These are phyloP conservation scores for Gasterosteus aculeatus DNA, from an alignment of 2,113 vertebrate species.

Conservation along the genomic window DNA sequence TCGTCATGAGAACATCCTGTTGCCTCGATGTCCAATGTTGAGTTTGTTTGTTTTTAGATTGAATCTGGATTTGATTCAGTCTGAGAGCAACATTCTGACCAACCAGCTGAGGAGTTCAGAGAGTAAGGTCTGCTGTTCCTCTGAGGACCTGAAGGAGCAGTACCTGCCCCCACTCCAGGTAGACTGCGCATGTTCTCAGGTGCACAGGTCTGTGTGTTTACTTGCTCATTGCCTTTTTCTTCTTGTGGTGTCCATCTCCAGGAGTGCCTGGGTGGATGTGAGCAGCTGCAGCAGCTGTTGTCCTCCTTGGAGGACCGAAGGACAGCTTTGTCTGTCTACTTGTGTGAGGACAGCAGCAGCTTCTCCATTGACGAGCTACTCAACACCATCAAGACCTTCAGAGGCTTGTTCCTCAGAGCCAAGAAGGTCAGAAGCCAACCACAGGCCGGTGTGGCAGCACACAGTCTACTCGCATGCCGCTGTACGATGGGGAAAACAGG, in stretches of 20 bases:
- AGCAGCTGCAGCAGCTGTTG: constrained; percentile 80
- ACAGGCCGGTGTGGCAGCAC: neutral
- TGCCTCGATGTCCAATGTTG: neutral
- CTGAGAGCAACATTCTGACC: constrained; percentile 78
- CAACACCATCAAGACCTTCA: constrained; percentile 88
- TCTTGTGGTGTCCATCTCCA: constrained; percentile 49
- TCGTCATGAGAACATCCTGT: no score
- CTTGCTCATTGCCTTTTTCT: neutral
- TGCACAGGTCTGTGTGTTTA: neutral
- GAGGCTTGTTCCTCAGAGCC: constrained; percentile 85
- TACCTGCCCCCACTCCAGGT: constrained; percentile 67
- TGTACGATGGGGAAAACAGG: no score
- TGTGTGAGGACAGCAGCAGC: constrained; percentile 87
- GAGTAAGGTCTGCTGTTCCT: constrained; percentile 69
- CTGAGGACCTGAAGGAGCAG: constrained; percentile 82
- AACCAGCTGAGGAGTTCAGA: constrained; percentile 82
- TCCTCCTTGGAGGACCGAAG: constrained; percentile 80
- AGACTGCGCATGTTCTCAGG: neutral
- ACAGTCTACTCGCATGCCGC: no score
- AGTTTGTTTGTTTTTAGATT: constrained; percentile 73
- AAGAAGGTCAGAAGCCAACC: constrained; percentile 82
- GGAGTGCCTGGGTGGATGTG: constrained; percentile 80
- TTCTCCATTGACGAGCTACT: constrained; percentile 88
- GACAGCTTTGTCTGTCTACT: constrained; percentile 84
- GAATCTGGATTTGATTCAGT: constrained; percentile 84